Conservation (phyloP, 2,888 invertebrate species). For the Phania funesta region DNA sequence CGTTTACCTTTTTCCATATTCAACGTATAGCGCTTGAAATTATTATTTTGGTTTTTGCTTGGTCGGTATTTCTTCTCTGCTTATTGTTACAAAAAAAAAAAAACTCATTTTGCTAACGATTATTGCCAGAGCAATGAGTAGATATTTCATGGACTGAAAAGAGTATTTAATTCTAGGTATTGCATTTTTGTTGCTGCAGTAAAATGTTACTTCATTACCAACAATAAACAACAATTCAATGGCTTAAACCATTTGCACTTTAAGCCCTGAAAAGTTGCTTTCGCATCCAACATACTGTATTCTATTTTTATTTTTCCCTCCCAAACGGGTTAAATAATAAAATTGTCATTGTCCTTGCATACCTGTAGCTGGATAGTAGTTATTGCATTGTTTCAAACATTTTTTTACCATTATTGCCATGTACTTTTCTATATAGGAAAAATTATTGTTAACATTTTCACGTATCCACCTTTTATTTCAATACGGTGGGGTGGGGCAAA, state of each 20-base stretch:
- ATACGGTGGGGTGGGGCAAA: no score
- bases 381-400: no score
- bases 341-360: no score
- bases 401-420: no score
- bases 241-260: conserved; percentile 18
- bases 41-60: not conserved
- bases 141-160: conserved; percentile 34
- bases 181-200: not conserved
- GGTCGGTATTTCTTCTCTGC: not conserved
- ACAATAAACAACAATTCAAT: conserved; percentile 35
- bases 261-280: not conserved
- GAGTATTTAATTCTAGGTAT: conserved; percentile 15
- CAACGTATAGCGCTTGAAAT: not conserved
- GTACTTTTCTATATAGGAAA: no score
- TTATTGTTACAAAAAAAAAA: conserved; percentile 34
- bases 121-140: conserved; percentile 45
- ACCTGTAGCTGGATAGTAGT: not conserved
- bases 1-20: not conserved
- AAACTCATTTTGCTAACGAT: conserved; percentile 52
- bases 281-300: not conserved
- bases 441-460: no score
- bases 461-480: no score
- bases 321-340: not conserved
- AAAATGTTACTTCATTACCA: conserved; percentile 43
- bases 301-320: not conserved